Evolutionary conservation across 2,797 vertebrate species (phyloP).

Genomic region (Eulemur rubriventer): DNA sequence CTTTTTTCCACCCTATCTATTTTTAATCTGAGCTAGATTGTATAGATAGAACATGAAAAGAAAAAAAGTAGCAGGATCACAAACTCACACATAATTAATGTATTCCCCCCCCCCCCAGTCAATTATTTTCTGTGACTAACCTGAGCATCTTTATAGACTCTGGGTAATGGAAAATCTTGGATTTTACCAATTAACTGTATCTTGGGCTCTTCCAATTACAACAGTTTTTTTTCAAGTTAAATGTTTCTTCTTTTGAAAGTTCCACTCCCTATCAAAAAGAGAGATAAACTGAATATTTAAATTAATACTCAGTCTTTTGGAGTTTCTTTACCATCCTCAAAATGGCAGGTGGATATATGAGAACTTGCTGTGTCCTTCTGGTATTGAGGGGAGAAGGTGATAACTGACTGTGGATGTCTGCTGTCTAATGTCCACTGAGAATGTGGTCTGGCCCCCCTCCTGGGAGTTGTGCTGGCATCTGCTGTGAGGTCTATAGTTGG

Average conservation of each 20-base stretch:
- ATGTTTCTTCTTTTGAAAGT: background rate
- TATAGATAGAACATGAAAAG: background rate
- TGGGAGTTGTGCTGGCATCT: background rate
- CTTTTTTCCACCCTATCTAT: background rate
- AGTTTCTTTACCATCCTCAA: background rate
- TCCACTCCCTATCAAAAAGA: background rate
- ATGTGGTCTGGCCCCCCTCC: background rate
- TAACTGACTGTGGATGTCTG: background rate
- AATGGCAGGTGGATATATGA: background rate
- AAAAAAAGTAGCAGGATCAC: background rate
- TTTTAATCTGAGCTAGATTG: conserved; percentile 60
- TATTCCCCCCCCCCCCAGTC: background rate
- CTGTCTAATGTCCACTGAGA: background rate
- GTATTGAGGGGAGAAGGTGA: background rate
- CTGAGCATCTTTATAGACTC: background rate
- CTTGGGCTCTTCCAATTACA: background rate
- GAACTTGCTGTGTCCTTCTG: background rate
- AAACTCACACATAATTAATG: conserved; percentile 6
- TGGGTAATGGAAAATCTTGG: background rate
- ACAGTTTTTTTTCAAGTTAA: background rate
- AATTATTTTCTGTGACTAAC: background rate
- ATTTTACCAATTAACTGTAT: conserved; percentile 13
- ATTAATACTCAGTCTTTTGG: background rate
- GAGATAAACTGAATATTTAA: background rate
- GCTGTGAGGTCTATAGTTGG: background rate